These are phyloP conservation scores for Biston stratarius DNA, from an alignment of 2,888 invertebrate species.

Conservation along the genomic window DNA sequence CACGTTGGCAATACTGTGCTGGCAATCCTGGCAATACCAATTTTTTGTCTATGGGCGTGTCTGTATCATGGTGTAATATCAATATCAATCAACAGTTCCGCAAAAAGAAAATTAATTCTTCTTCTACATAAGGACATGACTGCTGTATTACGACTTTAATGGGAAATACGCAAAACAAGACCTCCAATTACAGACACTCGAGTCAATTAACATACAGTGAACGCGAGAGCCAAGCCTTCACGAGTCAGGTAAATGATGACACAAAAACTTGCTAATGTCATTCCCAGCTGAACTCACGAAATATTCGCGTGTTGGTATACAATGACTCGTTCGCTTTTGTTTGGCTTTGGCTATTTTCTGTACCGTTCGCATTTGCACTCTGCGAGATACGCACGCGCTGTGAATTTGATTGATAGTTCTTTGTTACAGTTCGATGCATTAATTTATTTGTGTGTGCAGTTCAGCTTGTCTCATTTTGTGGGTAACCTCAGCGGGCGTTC, in stretches of 20 bases:
- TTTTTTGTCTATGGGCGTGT: slow-evolving; percentile 57
- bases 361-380: slow-evolving; percentile 48
- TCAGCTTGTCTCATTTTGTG: slow-evolving; percentile 86
- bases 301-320: slow-evolving; percentile 66
- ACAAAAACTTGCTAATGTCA: slow-evolving; percentile 84
- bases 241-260: slow-evolving; percentile 80
- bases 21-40: neutral
- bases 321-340: slow-evolving; percentile 60
- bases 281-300: slow-evolving; percentile 83
- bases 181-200: slow-evolving; percentile 62
- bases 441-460: slow-evolving; percentile 77
- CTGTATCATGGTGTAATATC: slow-evolving; percentile 58
- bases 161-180: slow-evolving; percentile 80
- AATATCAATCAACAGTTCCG: slow-evolving; percentile 52
- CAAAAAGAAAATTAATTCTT: slow-evolving; percentile 46
- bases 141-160: slow-evolving; percentile 62
- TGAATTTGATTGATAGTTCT: slow-evolving; percentile 52
- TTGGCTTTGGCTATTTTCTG: slow-evolving; percentile 54
- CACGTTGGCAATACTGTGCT: neutral
- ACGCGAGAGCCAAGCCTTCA: slow-evolving; percentile 75
- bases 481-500: slow-evolving; percentile 88
- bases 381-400: slow-evolving; percentile 44
- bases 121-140: slow-evolving; percentile 30
- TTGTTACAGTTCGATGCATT: slow-evolving; percentile 54
- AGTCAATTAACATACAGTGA: slow-evolving; percentile 63